Base-by-base conservation (phyloP, 2,888 invertebrate species). In the Hypselothyrea guttata region DNA sequence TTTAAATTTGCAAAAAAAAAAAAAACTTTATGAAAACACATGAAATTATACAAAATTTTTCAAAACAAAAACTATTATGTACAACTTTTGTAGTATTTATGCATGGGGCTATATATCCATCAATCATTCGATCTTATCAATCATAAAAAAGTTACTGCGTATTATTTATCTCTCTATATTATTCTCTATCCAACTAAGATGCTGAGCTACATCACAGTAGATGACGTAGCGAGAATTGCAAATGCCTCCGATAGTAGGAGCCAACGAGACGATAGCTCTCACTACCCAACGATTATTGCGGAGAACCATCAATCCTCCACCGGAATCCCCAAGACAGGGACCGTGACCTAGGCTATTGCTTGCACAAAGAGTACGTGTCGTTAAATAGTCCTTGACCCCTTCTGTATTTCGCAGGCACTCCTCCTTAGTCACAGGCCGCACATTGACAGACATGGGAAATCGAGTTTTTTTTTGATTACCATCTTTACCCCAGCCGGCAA, bases 191-290 rank as follows among this genome's bases (percentile, higher is more conserved):
- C 93, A 93, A 1, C 75, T 59, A 34, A 89, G 82, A 76, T 92
- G 92, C 73, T 92, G 90, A 0, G 93, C 91, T 4, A 91, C 87
- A 81, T 94, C 94, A 1, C 92, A 93, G 75, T 93, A 94, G 11
- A 94, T 91, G 4, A 93, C 89, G 76, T 91, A 94, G 61, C 93
- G 91, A 22, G 91, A 90, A 76, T 93, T 92, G 75, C 94, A 94
- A 0, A 89, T 88, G 44, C 75, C 15, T 15, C 72, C 82, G 1
- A 61, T 38, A 0, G 90, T 64, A 0, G 91, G 89, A n/a, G 90
- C 75, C 22, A 78, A 83, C 0, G 91, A 91, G 1, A 92, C 91
- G 15, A 91, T 87, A 3, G 91, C 92, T 22, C 91, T 84, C 5
- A 92, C 70, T 37, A 74, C 75, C 90, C 91, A 92, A 40, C 83